These are phyloP conservation scores for Amphipyra tragopoginis DNA, from an alignment of 2,888 invertebrate genomes.

Conservation along the genomic window DNA sequence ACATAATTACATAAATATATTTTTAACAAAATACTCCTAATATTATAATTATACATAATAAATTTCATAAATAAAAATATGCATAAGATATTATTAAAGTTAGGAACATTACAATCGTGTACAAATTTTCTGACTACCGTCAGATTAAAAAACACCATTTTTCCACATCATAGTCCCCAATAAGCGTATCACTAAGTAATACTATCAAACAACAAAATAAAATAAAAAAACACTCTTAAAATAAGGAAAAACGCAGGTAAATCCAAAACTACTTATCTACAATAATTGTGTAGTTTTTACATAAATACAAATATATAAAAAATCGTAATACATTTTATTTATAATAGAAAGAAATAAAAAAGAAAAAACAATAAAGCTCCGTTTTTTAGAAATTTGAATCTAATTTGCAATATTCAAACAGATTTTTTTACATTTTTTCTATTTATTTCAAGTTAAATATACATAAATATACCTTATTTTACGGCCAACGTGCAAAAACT, in stretches of 20 bases:
- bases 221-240: slow-evolving; percentile 68
- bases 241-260: slow-evolving; percentile 72
- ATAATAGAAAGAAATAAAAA: slow-evolving; percentile 61
- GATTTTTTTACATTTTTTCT: slow-evolving; percentile 64
- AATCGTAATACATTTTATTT: slow-evolving; percentile 68
- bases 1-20: slow-evolving; percentile 4
- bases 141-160: slow-evolving; percentile 30
- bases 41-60: slow-evolving; percentile 13
- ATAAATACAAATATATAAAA: slow-evolving; percentile 80
- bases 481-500: slow-evolving; percentile 81
- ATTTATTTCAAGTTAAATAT: slow-evolving; percentile 70
- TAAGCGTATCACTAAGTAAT: slow-evolving; percentile 62
- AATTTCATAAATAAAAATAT: slow-evolving; percentile 19
- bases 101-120: slow-evolving; percentile 57
- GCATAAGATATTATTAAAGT: slow-evolving; percentile 33
- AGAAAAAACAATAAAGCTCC: slow-evolving; percentile 74
- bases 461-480: slow-evolving; percentile 74
- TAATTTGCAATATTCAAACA: slow-evolving; percentile 68
- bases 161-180: slow-evolving; percentile 41
- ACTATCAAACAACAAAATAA: slow-evolving; percentile 67
- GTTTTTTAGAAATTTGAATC: slow-evolving; percentile 72
- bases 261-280: slow-evolving; percentile 76
- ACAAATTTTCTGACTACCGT: slow-evolving; percentile 24
- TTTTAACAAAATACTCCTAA: slow-evolving; percentile 24
- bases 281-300: slow-evolving; percentile 69